These are phyloP conservation scores for Oostethus manadensis DNA, from an alignment of 2,113 vertebrate genomes.

Conservation along the genomic window DNA sequence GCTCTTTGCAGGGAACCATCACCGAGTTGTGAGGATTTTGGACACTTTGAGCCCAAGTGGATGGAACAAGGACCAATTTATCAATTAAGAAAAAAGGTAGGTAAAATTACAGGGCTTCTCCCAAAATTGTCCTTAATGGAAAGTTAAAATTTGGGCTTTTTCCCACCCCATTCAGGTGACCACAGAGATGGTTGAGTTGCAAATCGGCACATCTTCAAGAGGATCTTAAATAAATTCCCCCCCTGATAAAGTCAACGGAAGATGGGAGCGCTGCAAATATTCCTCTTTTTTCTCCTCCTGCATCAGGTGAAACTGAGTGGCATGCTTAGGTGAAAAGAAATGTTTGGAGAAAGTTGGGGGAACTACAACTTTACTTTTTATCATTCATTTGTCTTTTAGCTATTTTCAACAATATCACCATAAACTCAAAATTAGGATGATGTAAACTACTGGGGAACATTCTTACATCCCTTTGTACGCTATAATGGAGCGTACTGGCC, in stretches of 20 bases:
- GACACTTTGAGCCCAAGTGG: conserved; percentile 33
- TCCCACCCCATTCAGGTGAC: conserved; percentile 43
- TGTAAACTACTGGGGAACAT: too few relatives aligned
- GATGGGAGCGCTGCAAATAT: conserved; percentile 80
- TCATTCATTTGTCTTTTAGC: too few relatives aligned
- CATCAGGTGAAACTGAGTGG: conserved; percentile 80
- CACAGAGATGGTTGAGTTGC: conserved; percentile 60
- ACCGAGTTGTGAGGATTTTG: conserved; percentile 38
- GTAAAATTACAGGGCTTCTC: neutral
- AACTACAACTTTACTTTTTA: too few relatives aligned
- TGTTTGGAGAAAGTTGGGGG: too few relatives aligned
- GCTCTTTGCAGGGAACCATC: conserved; percentile 5
- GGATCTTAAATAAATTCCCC: conserved; percentile 69
- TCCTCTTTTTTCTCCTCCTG: conserved; percentile 80
- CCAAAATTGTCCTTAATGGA: neutral
- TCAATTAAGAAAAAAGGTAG: conserved; percentile 35
- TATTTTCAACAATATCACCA: too few relatives aligned
- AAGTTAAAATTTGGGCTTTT: conserved; percentile 8
- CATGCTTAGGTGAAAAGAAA: too few relatives aligned
- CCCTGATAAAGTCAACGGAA: conserved; percentile 69
- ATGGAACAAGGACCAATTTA: conserved; percentile 36
- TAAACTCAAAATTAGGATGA: too few relatives aligned
- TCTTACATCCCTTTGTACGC: too few relatives aligned
- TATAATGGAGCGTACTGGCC: too few relatives aligned
- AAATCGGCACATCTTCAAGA: conserved; percentile 57